phyloP scores from a whole-genome alignment of 1,140 invertebrate species.

The Armadillidium nasatum region DNA sequence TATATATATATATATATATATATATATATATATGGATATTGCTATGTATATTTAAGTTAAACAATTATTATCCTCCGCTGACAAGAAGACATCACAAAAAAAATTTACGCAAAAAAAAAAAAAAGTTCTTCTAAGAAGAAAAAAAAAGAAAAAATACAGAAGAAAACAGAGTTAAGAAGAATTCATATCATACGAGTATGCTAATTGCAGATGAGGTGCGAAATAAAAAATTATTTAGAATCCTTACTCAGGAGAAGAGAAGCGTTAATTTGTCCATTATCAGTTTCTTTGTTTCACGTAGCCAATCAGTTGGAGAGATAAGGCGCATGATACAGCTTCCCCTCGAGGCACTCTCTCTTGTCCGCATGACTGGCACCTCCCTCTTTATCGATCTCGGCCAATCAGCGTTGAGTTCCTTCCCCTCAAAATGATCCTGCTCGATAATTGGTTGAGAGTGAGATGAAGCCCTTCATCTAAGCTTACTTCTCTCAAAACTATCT shows the following conservation, averaged over 20 bases:
- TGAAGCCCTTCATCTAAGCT: conserved; percentile 11
- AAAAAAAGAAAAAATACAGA: too few relatives aligned
- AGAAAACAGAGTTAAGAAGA: too few relatives aligned
- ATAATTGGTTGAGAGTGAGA: conserved; percentile 26
- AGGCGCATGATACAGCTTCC: conserved; percentile 5
- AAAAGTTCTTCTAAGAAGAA: too few relatives aligned
- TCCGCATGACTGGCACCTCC: conserved; percentile 31
- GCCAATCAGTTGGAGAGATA: neutral
- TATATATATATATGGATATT: neutral
- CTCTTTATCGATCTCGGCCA: conserved; percentile 32
- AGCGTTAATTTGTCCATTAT: conserved; percentile 2
- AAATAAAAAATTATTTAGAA: neutral
- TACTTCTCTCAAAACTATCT: neutral
- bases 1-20: neutral
- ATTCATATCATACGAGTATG: neutral
- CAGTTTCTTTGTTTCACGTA: conserved; percentile 8
- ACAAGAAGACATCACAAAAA: too few relatives aligned
- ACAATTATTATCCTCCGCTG: too few relatives aligned
- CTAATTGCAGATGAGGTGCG: neutral
- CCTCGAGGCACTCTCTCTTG: neutral
- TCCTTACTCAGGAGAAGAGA: neutral
- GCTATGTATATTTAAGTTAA: too few relatives aligned
- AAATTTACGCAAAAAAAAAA: too few relatives aligned
- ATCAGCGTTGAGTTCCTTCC: conserved; percentile 33
- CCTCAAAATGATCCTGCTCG: conserved; percentile 19